Evolutionary conservation across 2,797 vertebrate species (phyloP), one percentile per base, ranked within the genome.

Genomic region (Eospalax fontanierii): DNA sequence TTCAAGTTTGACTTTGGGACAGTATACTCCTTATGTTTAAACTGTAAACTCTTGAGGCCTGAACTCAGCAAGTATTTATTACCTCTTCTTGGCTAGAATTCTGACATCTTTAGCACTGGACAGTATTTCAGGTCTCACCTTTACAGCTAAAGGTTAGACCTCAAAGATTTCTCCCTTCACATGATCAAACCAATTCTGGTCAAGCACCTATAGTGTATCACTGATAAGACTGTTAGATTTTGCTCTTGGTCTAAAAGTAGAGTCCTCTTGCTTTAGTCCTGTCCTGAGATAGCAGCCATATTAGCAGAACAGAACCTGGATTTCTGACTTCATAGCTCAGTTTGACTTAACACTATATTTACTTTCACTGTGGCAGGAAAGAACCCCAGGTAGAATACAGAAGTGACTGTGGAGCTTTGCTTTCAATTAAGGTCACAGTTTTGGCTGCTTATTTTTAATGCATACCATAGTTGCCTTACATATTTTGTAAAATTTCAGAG

Each of bases 401-500:
- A 61, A 11, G 30, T 14, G 14, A 76, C 0, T 33, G 9, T 35
- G 21, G 71, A 19, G 35, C 35, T 91, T 28, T 57, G 12, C 16
- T 94, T 28, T 74, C 4, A 68, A 21, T 4, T 82, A 21, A 63
- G 40, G 54, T 26, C 12, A 40, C 4, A n/a, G 4, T 81, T 11
- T 92, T 71, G 16, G 43, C 46, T 92, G n/a, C 2, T 66, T 28
- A 30, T 82, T 65, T 85, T 54, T 35, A 59, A 76, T 35, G 35
- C 10, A 33, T 78, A 59, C 89, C 90, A 92, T 24, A 87, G 38
- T 24, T 50, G 14, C 4, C 89, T 94, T 85, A 43, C 22, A 68
- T 65, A 63, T 79, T 87, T 80, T 83, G 28, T 59, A 26, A 61
- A 86, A 83, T 80, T 80, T 73, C 81, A 90, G 9, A 82, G 54